Percentiles rank a stretch among this genome's conserved stretches.
Conservation (phyloP, 1,140 invertebrate genomes). For the Drosophila persimilis region DNA sequence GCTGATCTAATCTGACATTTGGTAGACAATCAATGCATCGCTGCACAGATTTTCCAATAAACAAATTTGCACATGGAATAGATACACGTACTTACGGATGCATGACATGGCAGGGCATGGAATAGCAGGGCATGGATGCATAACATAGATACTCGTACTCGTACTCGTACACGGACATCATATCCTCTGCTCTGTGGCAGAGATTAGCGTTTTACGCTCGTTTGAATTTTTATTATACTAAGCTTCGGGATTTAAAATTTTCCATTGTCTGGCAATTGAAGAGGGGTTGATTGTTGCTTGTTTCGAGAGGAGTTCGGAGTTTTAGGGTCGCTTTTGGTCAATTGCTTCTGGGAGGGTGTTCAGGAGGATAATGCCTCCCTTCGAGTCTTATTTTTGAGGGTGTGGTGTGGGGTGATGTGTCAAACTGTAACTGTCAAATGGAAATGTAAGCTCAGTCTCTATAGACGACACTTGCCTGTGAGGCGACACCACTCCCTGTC, state of each 20-base stretch:
- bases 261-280: conserved; percentile 66
- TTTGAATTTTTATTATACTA: conserved; percentile 82
- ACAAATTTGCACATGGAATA: conserved; percentile 72
- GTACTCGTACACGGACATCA: conserved; percentile 7
- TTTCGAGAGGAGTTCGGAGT: conserved; percentile 33
- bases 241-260: conserved; percentile 73
- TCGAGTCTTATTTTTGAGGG: neutral
- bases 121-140: conserved; percentile 21
- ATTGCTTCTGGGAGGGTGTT: conserved; percentile 17
- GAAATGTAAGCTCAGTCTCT: conserved; percentile 24
- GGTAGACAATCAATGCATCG: conserved; percentile 72
- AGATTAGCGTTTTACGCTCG: conserved; percentile 83
- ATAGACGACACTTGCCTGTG: conserved; percentile 19
- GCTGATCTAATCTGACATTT: conserved; percentile 77
- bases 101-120: conserved; percentile 1
- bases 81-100: conserved; percentile 45
- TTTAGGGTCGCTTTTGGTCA: conserved; percentile 26
- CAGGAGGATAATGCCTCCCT: too few species aligned
- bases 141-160: conserved; percentile 18
- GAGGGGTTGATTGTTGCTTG: conserved; percentile 66
- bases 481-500: conserved; percentile 32
- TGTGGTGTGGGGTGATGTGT: conserved; percentile 14
- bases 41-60: conserved; percentile 79
- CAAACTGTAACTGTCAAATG: conserved; percentile 52
- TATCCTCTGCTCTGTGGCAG: conserved; percentile 52